These are phyloP conservation scores for Actenoides lindsayi DNA, from an alignment of 2,113 vertebrate genomes.

Conservation along the genomic window DNA sequence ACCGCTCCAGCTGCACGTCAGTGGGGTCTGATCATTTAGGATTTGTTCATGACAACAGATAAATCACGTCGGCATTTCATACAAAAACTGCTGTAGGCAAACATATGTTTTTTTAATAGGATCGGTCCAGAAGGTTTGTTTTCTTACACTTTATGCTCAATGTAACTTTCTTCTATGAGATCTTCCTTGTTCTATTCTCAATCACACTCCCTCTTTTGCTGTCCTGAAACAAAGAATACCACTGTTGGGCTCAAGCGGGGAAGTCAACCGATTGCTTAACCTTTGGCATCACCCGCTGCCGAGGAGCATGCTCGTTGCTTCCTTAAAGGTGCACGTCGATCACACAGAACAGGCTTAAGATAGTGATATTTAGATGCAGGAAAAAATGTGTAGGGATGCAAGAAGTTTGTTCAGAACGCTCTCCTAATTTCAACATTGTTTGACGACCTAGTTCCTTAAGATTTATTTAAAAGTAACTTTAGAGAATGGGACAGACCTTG, in stretches of 20 bases:
- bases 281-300: not conserved
- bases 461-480: not conserved
- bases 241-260: constrained; percentile 41
- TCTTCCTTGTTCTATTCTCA: constrained; percentile 67
- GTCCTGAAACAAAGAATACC: constrained; percentile 39
- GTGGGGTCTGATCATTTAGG: not conserved
- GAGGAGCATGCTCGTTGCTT: not conserved
- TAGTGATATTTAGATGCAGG: not conserved
- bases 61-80: not conserved
- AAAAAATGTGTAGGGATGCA: not conserved
- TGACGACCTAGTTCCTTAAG: not conserved
- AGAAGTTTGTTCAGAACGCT: rapidly evolving
- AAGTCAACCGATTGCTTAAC: constrained; percentile 66
- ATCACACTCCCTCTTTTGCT: constrained; percentile 19
- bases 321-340: not conserved
- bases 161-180: not conserved
- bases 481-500: not conserved
- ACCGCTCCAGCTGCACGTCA: not conserved
- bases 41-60: not conserved
- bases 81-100: not conserved
- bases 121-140: not conserved
- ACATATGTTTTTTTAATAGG: not conserved
- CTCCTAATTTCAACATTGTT: not conserved
- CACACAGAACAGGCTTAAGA: not conserved
- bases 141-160: not conserved